Conservation (phyloP, 1,140 invertebrate species). For the Antheraea pernyi region DNA sequence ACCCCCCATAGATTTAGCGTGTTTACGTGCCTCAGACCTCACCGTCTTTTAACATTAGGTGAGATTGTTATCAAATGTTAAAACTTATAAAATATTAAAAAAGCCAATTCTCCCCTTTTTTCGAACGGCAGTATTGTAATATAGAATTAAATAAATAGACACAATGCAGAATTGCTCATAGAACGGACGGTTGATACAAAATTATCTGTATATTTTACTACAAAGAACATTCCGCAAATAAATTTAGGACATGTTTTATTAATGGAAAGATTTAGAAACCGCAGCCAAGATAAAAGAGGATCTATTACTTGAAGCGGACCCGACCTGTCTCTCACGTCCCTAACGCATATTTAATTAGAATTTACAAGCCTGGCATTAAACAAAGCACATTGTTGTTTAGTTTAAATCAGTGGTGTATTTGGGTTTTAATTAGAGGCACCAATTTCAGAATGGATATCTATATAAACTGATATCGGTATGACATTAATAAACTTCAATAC, state of each 20-base stretch:
- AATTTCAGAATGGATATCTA: too few species aligned
- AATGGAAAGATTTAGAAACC: neutral
- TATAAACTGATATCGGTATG: too few species aligned
- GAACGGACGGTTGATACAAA: neutral
- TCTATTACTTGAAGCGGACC: slow-evolving; percentile 4
- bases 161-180: neutral
- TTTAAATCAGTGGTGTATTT: neutral
- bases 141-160: too few species aligned
- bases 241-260: neutral
- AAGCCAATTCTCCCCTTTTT: too few species aligned
- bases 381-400: slow-evolving; percentile 29
- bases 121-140: too few species aligned
- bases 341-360: slow-evolving; percentile 53
- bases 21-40: too few species aligned
- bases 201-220: neutral
- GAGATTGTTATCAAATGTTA: too few species aligned
- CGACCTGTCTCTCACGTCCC: slow-evolving; percentile 8
- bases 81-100: too few species aligned
- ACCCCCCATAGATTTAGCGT: too few species aligned
- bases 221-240: neutral
- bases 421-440: neutral
- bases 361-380: slow-evolving; percentile 40
- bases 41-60: too few species aligned
- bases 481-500: too few species aligned
- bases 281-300: neutral